A percentile compares a stretch with the other conserved stretches of the same genome.
Evolutionary conservation across 1,140 invertebrate genomes (phyloP).

Genomic region (Holotrichia oblita): DNA sequence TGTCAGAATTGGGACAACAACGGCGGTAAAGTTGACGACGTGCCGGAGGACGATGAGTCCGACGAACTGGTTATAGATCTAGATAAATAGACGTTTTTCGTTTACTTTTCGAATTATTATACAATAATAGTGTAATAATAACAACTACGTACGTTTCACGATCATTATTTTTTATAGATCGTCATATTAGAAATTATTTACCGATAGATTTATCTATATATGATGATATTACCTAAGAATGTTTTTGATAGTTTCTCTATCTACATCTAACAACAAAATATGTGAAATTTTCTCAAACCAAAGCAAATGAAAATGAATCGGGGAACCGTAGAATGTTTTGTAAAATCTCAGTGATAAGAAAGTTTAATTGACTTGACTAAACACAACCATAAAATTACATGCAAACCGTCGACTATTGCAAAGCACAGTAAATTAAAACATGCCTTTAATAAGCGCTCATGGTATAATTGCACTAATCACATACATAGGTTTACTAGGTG

Average conservation of each 20-base stretch:
- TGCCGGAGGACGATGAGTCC: slow-evolving; percentile 21
- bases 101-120: background rate
- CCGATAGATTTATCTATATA: slow-evolving; percentile 22
- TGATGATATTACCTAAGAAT: slow-evolving; percentile 27
- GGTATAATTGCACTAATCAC: too few species aligned
- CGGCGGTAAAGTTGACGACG: slow-evolving; percentile 33
- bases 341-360: too few species aligned
- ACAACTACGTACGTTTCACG: background rate
- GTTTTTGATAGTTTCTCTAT: slow-evolving; percentile 23
- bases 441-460: too few species aligned
- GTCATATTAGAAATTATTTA: slow-evolving; percentile 19
- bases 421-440: too few species aligned
- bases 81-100: slow-evolving; percentile 11
- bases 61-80: slow-evolving; percentile 36
- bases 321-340: background rate
- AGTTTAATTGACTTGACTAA: too few species aligned
- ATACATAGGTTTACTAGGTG: too few species aligned
- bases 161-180: slow-evolving; percentile 30
- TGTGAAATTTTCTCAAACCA: background rate
- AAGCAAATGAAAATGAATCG: background rate
- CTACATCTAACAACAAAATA: slow-evolving; percentile 22
- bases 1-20: slow-evolving; percentile 70
- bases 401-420: too few species aligned
- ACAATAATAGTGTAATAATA: slow-evolving; percentile 4
- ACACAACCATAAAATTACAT: too few species aligned